phyloP scores from a whole-genome alignment of 2,888 invertebrate genomes.

The Seira ritae region DNA sequence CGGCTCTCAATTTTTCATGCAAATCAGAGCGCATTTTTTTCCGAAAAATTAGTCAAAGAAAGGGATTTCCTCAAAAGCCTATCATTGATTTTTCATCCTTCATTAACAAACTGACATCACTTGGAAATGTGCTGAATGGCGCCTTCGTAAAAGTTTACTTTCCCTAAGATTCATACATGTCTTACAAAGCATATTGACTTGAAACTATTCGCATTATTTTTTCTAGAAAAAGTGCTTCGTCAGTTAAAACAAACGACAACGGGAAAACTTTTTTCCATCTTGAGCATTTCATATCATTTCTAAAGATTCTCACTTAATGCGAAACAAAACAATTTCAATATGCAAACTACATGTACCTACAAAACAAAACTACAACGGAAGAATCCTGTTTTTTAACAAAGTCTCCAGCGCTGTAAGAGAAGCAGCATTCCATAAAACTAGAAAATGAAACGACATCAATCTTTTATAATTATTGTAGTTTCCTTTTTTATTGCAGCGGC shows the following conservation, averaged over 20 bases:
- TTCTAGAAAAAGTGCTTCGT: too few species aligned
- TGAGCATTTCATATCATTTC: constrained; percentile 42
- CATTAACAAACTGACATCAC: too few species aligned
- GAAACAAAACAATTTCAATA: constrained; percentile 52
- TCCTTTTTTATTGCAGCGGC: constrained; percentile 59
- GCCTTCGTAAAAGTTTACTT: too few species aligned
- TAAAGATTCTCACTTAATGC: constrained; percentile 53
- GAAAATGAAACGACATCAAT: constrained; percentile 62
- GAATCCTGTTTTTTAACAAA: not conserved
- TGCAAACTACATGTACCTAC: constrained; percentile 51
- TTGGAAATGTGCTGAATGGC: too few species aligned
- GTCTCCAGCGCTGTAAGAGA: constrained; percentile 11
- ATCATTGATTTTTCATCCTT: too few species aligned
- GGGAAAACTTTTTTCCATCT: constrained; percentile 41
- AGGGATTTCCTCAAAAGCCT: too few species aligned
- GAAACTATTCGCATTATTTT: too few species aligned
- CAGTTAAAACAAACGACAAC: constrained; percentile 45
- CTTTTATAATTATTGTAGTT: constrained; percentile 61
- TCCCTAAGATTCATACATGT: too few species aligned
- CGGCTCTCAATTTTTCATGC: not conserved
- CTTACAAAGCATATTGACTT: too few species aligned
- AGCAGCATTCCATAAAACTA: constrained; percentile 54
- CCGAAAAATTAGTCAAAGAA: constrained; percentile 15
- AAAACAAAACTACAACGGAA: constrained; percentile 5
- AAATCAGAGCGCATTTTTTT: not conserved